Evolutionary conservation across 2,888 invertebrate genomes (phyloP).

Genomic region (Aethes cnicana): DNA sequence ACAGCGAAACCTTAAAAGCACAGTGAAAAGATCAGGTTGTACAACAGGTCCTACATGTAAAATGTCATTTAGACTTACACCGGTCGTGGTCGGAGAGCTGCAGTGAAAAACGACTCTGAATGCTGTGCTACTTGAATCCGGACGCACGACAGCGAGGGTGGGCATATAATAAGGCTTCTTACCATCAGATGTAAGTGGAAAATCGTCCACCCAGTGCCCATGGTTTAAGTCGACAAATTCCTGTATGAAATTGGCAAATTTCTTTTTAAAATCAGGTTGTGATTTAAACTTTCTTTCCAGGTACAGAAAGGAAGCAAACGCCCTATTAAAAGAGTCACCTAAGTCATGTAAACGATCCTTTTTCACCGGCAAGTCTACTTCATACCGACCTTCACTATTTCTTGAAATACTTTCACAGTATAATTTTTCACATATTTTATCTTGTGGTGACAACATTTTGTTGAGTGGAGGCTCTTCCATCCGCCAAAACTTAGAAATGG

Average conservation of each 20-base stretch:
- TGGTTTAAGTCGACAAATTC: not conserved
- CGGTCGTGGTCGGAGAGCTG: not conserved
- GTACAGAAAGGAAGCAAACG: slow-evolving; percentile 2
- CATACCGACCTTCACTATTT: not conserved
- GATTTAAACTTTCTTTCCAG: slow-evolving; percentile 10
- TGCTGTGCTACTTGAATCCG: not conserved
- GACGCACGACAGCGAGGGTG: not conserved
- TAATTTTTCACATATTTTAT: slow-evolving; percentile 3
- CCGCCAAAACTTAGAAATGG: slow-evolving; percentile 1
- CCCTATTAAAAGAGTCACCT: slow-evolving; percentile 14
- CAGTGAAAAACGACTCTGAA: not conserved
- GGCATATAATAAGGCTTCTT: not conserved
- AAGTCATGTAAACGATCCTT: slow-evolving; percentile 3
- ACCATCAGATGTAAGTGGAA: not conserved
- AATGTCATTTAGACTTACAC: not conserved
- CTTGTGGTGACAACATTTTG: slow-evolving; percentile 2
- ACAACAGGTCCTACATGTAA: not conserved
- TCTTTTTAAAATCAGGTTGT: not conserved
- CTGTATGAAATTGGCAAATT: not conserved
- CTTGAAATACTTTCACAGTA: slow-evolving; percentile 2
- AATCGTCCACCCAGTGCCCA: not conserved
- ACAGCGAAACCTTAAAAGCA: not conserved
- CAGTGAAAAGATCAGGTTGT: not conserved
- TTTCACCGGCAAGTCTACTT: slow-evolving; percentile 1
- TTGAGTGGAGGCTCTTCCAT: not conserved